These are phyloP conservation scores for Toxotes jaculatrix DNA, from an alignment of 2,113 vertebrate species.

Conservation along the genomic window DNA sequence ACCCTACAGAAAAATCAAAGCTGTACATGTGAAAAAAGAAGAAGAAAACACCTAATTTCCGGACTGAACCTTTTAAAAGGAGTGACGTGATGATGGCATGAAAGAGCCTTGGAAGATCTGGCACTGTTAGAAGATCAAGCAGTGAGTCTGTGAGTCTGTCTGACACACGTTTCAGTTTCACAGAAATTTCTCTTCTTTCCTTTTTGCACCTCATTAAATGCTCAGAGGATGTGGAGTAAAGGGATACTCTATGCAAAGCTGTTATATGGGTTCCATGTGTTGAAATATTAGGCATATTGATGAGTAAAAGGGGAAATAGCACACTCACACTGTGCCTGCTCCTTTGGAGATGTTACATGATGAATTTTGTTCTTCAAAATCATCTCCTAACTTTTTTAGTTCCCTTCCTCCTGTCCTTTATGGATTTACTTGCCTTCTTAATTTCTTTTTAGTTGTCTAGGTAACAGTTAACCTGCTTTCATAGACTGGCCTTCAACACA, in stretches of 20 bases:
- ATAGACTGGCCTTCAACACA: no score
- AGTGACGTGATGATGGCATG: conserved; percentile 26
- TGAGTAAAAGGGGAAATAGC: not conserved
- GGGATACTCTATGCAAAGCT: conserved; percentile 1
- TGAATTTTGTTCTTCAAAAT: not conserved
- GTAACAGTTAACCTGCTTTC: no score
- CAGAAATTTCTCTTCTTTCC: conserved; percentile 28
- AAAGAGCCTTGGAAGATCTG: conserved; percentile 44
- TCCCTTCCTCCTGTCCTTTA: not conserved
- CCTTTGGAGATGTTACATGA: not conserved
- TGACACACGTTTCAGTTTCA: conserved; percentile 10
- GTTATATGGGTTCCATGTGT: not conserved
- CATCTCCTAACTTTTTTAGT: no score
- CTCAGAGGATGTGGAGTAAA: not conserved
- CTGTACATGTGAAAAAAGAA: not conserved
- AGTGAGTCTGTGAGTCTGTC: not conserved
- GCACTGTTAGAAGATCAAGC: conserved; percentile 42
- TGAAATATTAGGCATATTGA: not conserved
- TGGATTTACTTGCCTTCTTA: not conserved
- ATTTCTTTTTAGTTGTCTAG: no score
- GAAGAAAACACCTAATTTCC: conserved; percentile 12
- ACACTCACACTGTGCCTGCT: not conserved
- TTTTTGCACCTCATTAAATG: conserved; percentile 36
- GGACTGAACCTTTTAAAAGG: conserved; percentile 9
- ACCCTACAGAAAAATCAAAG: conserved; percentile 34